A percentile compares a stretch with the other conserved stretches of the same genome.
Conservation (phyloP, 2,113 vertebrate genomes). For the Eubucco bourcierii region DNA sequence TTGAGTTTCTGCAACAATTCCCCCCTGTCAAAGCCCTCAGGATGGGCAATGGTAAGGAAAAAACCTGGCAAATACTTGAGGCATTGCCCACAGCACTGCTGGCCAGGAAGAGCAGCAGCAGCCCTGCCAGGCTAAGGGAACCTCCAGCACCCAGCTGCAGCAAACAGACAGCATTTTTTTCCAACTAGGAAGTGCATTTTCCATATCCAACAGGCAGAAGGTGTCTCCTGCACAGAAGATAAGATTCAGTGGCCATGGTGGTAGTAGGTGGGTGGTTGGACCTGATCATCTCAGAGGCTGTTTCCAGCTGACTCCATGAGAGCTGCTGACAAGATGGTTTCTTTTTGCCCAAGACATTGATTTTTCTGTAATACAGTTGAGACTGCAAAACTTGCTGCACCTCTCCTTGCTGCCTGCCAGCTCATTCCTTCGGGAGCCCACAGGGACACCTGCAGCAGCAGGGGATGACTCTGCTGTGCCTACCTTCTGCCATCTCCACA, state of each 20-base stretch:
- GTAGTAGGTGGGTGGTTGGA: too few relatives aligned
- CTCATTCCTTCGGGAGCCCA: not conserved
- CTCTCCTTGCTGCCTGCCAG: not conserved
- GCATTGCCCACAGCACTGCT: not conserved
- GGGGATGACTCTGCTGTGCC: not conserved
- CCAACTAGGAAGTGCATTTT: not conserved
- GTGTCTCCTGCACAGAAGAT: too few relatives aligned
- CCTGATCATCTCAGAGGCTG: too few relatives aligned
- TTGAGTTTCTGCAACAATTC: not conserved
- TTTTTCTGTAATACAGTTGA: not conserved
- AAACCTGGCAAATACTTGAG: not conserved
- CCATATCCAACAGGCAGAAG: not conserved
- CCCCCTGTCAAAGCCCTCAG: not conserved
- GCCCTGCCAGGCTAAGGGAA: not conserved
- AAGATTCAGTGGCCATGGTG: too few relatives aligned
- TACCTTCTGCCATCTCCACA: constrained; percentile 65
- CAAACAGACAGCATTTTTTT: not conserved
- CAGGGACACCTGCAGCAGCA: not conserved
- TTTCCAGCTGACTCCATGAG: not conserved
- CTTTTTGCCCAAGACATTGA: not conserved
- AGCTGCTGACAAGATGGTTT: not conserved
- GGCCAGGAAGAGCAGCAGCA: not conserved
- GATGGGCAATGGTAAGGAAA: not conserved
- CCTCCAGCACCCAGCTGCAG: not conserved
- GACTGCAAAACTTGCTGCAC: not conserved